Base-by-base conservation (phyloP, 2,888 invertebrate genomes). In the Platycheirus rosarum region DNA sequence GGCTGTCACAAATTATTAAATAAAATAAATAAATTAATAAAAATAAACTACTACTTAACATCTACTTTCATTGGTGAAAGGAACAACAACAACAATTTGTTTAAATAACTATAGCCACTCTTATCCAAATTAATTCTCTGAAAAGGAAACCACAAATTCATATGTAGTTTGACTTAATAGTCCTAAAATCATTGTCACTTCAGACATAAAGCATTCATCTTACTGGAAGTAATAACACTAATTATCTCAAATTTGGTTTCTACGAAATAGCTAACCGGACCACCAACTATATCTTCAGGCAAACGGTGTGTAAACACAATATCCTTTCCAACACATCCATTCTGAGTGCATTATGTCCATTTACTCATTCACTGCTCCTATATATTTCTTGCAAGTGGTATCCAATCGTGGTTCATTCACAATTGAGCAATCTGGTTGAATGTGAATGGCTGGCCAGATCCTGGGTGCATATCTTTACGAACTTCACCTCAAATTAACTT, bases 401-500 rank as follows among this genome's bases (percentile, higher is more conserved):
- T 14, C 13, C 0, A 40, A 23, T 40, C 20, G 20, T 40, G 40
- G 20, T 37, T 40, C 37, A 20, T 6, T 20, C 20, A 40, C 6
- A 57, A 57, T 57, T 23, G 55, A 57, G 55, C 55, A 40, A 57
- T 57, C 14, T 40, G n/a, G 26, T 2, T 71, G 35, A 2, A 70
- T 55, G n/a, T 55, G 55, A 37, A n/a, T 20, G 55, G 9, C 37
- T 55, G 35, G 35, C 37, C 14, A 48, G 32, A 32, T 62, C 51
- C 53, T 68, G 66, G 62, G 40, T 68, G 66, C 62, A 73, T 63
- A 63, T 78, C 78, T 68, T 74, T 55, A 7, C n/a, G 32, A 62
- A 62, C 60, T 73, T 73, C 66, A 78, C 20, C 37, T 51, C 60
- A 46, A 77, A 77, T 73, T 73, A 57, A 65, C 73, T 73, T 60